Evolutionary conservation across 2,797 vertebrate species (phyloP), one percentile per base, ranked within the genome.

Genomic region (Gobionotothen gibberifrons): DNA sequence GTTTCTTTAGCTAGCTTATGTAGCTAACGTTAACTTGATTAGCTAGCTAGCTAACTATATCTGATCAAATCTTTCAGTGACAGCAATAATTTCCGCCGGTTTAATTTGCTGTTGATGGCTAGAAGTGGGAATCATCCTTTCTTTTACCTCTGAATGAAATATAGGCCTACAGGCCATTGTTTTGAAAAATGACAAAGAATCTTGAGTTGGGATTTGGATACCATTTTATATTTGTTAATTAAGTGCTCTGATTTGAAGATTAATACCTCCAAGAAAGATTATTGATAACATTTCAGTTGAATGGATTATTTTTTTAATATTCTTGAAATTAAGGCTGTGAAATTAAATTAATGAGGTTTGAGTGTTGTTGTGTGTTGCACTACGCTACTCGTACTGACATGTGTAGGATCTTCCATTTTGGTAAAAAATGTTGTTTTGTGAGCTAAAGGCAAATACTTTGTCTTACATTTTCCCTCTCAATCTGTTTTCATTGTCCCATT

Each of bases 21-120:
- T 46, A 47, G 16, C 29, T 54, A 17, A 48, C 0, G 8, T 46
- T 52, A 59, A 36, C 47, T 47, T 12, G 17, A 14, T 9, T 61
- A 52, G 22, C 36, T 21, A 40, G 21, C 8, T 40, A 69, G 57
- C 19, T 2, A 40, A 21, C 5, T 40, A 69, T 5, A 19, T 12
- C 0, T 19, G 6, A 47, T 11, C 14, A 0, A 36, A 36, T 9
- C 5, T 36, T 9, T 36, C 32, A 36, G 7, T 36, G 32, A 22
- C 13, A 1, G 32, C 8, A 13, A 4, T 15, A 15, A 17, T 21
- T 3, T 67, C n/a, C 12, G 53, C 9, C 1, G 0, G 15, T 21
- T 22, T 43, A 10, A 11, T 44, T 3, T 1, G 22, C 0, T 0
- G 21, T 57, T 2, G 5, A n/a, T 0, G 13, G 61, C 15, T n/a